Evolutionary conservation across 2,797 vertebrate species (phyloP).

Genomic region (Syndactyla subalaris): DNA sequence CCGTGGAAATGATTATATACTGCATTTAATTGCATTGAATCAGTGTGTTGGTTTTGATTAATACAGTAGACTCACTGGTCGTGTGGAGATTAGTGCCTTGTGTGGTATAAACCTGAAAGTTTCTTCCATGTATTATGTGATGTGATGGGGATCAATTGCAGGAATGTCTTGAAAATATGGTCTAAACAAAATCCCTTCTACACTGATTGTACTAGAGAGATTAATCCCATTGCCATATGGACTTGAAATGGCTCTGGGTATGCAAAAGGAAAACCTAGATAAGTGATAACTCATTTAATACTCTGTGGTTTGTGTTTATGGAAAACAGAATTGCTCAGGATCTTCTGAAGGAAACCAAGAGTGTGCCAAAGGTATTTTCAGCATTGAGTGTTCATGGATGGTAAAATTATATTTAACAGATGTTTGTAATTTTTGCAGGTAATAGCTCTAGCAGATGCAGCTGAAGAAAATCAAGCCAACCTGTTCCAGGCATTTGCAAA

Average conservation of each 20-base stretch:
- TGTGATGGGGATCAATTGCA: not conserved
- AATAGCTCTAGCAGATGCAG: conserved; percentile 89
- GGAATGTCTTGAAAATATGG: not conserved
- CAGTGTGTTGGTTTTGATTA: not conserved
- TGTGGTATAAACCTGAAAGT: conserved; percentile 4
- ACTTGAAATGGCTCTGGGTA: conserved; percentile 37
- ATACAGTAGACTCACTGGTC: not conserved
- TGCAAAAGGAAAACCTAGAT: conserved; percentile 33
- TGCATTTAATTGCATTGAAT: not conserved
- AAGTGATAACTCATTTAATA: conserved; percentile 51
- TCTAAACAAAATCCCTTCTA: not conserved
- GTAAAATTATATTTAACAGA: conserved; percentile 59
- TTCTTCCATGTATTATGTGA: not conserved
- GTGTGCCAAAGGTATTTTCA: conserved; percentile 46
- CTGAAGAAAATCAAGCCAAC: conserved; percentile 85
- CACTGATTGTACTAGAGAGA: not conserved
- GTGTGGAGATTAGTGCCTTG: not conserved
- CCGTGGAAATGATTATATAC: not conserved
- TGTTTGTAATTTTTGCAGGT: conserved; percentile 81
- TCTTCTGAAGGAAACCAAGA: conserved; percentile 59
- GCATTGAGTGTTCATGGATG: not conserved
- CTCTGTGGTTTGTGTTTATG: conserved; percentile 51
- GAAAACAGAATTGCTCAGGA: conserved; percentile 59
- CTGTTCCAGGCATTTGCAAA: conserved; percentile 86
- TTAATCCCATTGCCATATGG: conserved; percentile 24